Evolutionary conservation across 2,797 vertebrate genomes (phyloP).

Genomic region (Platyrinchus mystaceus): DNA sequence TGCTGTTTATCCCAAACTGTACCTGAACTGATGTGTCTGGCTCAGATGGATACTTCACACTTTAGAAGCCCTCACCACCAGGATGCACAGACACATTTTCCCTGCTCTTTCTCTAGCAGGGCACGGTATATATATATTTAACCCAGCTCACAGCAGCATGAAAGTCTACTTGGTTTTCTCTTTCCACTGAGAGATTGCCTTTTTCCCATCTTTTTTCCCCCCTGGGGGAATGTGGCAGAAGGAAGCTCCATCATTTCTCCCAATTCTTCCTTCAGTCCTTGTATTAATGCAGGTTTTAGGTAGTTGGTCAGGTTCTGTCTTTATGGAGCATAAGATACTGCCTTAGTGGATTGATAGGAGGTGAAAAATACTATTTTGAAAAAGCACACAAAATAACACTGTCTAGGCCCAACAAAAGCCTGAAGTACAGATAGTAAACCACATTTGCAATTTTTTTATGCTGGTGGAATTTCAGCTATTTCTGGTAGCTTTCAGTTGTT

Average conservation of each 20-base stretch:
- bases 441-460: not conserved
- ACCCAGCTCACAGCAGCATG: not conserved
- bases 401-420: not conserved
- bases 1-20: not conserved
- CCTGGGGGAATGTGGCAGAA: not conserved
- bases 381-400: not conserved
- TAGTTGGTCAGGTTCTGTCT: not conserved
- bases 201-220: not conserved
- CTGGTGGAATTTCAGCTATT: not conserved
- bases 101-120: not conserved
- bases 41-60: not conserved
- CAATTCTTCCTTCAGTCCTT: not conserved
- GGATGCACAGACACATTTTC: not conserved
- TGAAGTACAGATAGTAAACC: not conserved
- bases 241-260: not conserved
- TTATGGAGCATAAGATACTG: not conserved
- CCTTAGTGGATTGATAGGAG: not conserved
- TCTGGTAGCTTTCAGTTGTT: not conserved
- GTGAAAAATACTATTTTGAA: not conserved
- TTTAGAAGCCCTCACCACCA: not conserved
- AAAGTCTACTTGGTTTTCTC: not conserved
- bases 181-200: not conserved
- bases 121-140: not conserved
- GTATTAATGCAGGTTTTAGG: not conserved
- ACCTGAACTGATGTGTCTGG: not conserved